Evolutionary conservation across 2,797 vertebrate genomes (phyloP), one percentile per base, ranked within the genome.

Genomic region (Miichthys miiuy): DNA sequence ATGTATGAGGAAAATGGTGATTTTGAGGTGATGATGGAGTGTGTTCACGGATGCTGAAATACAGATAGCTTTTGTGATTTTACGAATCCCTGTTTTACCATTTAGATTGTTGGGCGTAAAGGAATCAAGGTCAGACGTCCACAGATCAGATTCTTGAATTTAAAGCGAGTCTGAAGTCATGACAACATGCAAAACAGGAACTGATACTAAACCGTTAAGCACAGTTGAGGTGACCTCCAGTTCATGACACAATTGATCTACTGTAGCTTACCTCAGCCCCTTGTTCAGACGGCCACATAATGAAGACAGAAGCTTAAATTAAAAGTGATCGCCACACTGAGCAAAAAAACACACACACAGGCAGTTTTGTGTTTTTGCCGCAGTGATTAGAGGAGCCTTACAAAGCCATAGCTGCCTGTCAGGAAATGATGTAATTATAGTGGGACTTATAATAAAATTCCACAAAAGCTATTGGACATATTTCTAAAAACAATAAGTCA

Each of bases 181-280:
- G 30, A 34, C 38, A n/a, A 57, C 55, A 52, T 76, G 61, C 67
- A 79, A 65, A 79, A 77, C 73, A 82, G 70, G 77, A 62, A 71
- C 74, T 73, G 63, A 80, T 67, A 6, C 75, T 68, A 20, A 84
- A 88, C 71, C 42, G n/a, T 63, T 72, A 79, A 85, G 75, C 82
- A 83, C 68, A 66, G 79, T 2, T 25, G 69, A 79, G 62, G 79
- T 75, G 68, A 86, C 81, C 87, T 80, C 72, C 52, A 81, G 77
- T 74, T 88, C 79, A 72, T 67, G 79, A 81, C 85, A 58, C 54
- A 68, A 91, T 91, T 80, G 77, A 93, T 91, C 84, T 44, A 17
- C 48, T 54, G 54, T 21, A 12, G 25, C 75, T 82, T 73, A 68
- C 74, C 72, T 87, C 34, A 34, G 34, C 34, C 34, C 72, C 68